Evolutionary conservation across 2,888 invertebrate genomes (phyloP), one percentile per base, ranked within the genome.

Genomic region (Formica aserva): DNA sequence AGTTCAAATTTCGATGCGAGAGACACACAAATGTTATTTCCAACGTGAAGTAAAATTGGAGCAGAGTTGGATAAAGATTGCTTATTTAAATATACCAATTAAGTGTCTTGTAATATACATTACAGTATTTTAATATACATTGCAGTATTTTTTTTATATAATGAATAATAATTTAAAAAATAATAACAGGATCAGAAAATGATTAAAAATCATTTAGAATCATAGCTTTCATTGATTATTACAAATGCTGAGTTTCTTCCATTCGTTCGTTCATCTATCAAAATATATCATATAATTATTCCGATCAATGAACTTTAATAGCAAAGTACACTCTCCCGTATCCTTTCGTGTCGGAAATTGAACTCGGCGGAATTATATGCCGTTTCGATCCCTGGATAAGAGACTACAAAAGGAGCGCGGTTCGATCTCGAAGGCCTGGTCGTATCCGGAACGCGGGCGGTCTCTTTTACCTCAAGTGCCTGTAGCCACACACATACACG

Each of bases 371-470:
- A 71, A 62, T 80, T 35, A 35, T 60, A 80, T 45, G 48, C 48
- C 35, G 35, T 71, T 35, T 80, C 78, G 78, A 71, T 80, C 45
- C 45, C 66, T 32, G 60, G 35, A 62, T 69, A 66, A 69, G 78
- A 71, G 78, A 80, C 78, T 71, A 62, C 78, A 71, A 71, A 78
- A 71, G 71, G 71, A 80, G 60, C 60, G 78, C 72, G 52, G 65
- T 84, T 80, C 69, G 71, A 67, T 83, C 82, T 62, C 80, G 86
- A 87, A 65, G 69, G 67, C 76, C 69, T 83, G 82, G 88, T 87
- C 84, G 82, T 67, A 65, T 80, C 45, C 78, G 66, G 77, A 71
- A 86, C 74, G 41, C 74, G 52, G 78, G 77, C 75, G 66, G 86
- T 85, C 72, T 85, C 66, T 72, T 76, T 80, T 66, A 80, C 60